Conservation (phyloP, 2,888 invertebrate species). For the Amblyjoppa fuscipennis region DNA sequence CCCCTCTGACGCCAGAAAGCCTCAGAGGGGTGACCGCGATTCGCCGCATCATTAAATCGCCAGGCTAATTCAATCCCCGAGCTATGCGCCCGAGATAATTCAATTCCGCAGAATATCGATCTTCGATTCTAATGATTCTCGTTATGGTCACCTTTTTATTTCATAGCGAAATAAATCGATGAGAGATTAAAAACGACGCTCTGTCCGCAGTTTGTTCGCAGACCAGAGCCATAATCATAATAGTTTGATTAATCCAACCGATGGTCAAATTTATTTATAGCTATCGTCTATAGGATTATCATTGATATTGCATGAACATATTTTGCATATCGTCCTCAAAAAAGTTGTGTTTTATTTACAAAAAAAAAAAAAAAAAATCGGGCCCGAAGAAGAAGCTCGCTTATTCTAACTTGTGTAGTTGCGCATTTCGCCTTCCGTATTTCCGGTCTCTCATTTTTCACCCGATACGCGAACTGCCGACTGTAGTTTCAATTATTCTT, state of each 20-base stretch:
- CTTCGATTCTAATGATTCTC: slow-evolving; percentile 35
- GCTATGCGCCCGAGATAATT: slow-evolving; percentile 21
- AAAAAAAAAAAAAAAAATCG: slow-evolving; percentile 7
- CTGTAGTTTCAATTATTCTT: slow-evolving; percentile 73
- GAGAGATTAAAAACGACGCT: background rate
- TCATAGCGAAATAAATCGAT: background rate
- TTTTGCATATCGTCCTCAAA: background rate
- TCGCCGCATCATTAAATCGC: slow-evolving; percentile 52
- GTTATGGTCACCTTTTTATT: background rate
- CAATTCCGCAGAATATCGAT: slow-evolving; percentile 50
- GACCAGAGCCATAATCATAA: background rate
- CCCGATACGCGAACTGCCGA: slow-evolving; percentile 40
- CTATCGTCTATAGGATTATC: background rate
- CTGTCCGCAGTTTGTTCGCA: background rate
- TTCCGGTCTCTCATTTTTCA: slow-evolving; percentile 44
- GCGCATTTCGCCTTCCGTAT: slow-evolving; percentile 54
- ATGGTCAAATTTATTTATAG: background rate
- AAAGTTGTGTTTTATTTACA: background rate
- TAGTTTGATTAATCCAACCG: too few relatives aligned
- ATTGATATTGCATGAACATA: background rate
- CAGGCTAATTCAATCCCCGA: slow-evolving; percentile 46
- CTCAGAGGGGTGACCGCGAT: slow-evolving; percentile 8
- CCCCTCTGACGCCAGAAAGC: too few relatives aligned
- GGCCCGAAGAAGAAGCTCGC: background rate
- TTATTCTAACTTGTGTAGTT: slow-evolving; percentile 30